These are phyloP conservation scores for Vombatus ursinus DNA, from an alignment of 2,113 vertebrate species.

Conservation along the genomic window DNA sequence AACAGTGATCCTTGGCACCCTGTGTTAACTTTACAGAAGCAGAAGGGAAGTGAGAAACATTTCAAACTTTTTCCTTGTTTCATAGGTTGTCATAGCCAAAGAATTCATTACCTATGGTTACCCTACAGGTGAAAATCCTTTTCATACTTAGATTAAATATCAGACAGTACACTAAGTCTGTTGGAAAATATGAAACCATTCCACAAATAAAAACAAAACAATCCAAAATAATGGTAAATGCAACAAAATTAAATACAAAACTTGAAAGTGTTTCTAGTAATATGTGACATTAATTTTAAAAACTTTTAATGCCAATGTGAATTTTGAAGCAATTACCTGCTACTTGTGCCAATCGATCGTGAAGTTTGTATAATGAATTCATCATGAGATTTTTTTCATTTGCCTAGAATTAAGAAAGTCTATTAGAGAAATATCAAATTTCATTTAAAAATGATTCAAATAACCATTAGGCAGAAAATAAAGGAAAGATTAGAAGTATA, in stretches of 20 bases:
- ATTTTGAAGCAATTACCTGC: conserved; percentile 88
- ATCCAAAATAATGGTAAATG: conserved; percentile 46
- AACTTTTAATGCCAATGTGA: conserved; percentile 37
- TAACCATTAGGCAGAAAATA: conserved; percentile 46
- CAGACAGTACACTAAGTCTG: not conserved
- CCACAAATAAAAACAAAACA: conserved; percentile 23
- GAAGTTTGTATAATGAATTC: conserved; percentile 92
- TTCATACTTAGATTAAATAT: not conserved
- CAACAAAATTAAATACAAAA: conserved; percentile 19
- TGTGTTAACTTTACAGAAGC: not conserved
- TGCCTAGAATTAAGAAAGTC: conserved; percentile 83
- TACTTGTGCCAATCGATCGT: conserved; percentile 93
- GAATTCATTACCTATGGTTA: not conserved
- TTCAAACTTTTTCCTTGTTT: not conserved
- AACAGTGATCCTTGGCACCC: not conserved
- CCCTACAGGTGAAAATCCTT: not conserved
- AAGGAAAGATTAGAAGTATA: conserved; percentile 26
- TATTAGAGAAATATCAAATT: conserved; percentile 60
- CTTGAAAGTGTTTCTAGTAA: conserved; percentile 34
- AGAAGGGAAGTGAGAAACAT: not conserved
- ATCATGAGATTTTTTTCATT: conserved; percentile 88
- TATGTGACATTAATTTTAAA: conserved; percentile 48
- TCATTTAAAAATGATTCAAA: conserved; percentile 39
- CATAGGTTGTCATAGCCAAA: not conserved
- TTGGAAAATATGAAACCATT: conserved; percentile 31